Evolutionary conservation across 2,797 vertebrate genomes (phyloP), one percentile per base, ranked within the genome.

Genomic region (Vultur gryphus): DNA sequence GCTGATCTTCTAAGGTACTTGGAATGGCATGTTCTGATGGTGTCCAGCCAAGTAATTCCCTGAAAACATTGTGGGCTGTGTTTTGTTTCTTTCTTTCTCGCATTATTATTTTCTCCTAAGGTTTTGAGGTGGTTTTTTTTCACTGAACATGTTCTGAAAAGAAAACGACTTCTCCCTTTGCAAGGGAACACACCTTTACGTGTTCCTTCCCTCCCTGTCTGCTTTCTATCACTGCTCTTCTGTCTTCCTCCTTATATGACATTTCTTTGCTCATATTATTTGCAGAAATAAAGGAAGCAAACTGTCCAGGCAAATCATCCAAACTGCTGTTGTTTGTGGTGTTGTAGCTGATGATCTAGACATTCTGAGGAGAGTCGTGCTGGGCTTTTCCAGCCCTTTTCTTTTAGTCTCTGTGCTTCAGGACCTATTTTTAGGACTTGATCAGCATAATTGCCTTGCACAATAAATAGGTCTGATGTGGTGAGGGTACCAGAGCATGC

Each of bases 161-260:
- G 18, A 26, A 79, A 71, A 46, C 37, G 0, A 35, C 44, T 49
- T 65, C 7, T 85, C 19, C 17, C 13, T 65, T 54, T 65, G 41
- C 44, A 46, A 57, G 64, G 11, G 14, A 57, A n/a, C 4, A 6
- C n/a, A 21, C 17, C n/a, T 84, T 66, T 39, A 14, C 0, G 0
- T 57, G 39, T 37, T 76, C 17, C 14, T 35, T 4, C 35, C 11
- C 26, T 75, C 41, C 62, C 10, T 48, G 16, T 20, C 39, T 48
- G 11, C 12, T 87, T 17, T 54, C 5, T 35, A 2, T 41, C 2
- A 1, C 35, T 67, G 39, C 25, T 78, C 9, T 31, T 23, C 39
- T 46, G 49, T 80, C 29, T 25, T 76, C 25, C 21, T 77, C 29
- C 44, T 55, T 1, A 0, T 35, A 9, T 24, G n/a, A 61, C 13